phyloP scores from a whole-genome alignment of 2,797 vertebrate genomes.

The Xiphorhynchus erythropygius region DNA sequence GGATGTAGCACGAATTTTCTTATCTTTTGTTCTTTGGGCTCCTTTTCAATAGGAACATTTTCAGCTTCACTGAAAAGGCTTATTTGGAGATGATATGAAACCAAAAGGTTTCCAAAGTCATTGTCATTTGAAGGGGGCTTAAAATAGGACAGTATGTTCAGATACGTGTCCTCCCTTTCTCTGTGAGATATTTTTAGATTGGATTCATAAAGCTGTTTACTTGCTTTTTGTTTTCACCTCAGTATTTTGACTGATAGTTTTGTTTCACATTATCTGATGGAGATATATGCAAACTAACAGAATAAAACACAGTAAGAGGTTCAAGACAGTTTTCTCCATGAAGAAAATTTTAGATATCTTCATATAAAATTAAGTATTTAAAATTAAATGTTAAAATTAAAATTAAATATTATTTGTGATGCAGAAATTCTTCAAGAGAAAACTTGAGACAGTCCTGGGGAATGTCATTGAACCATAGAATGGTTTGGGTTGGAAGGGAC shows the following conservation, averaged over 20 bases:
- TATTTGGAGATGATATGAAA: not conserved
- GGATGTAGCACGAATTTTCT: not conserved
- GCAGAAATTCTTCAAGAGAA: not conserved
- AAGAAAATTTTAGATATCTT: not conserved
- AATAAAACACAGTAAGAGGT: not conserved
- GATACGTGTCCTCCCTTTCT: not conserved
- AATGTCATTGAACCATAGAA: not conserved
- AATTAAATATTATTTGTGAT: not conserved
- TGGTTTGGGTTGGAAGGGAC: not conserved
- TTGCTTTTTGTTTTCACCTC: not conserved
- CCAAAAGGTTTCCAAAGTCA: not conserved
- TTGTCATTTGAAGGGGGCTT: not conserved
- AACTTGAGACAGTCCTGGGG: accelerated
- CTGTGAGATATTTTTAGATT: not conserved
- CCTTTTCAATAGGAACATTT: not conserved
- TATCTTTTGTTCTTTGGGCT: not conserved
- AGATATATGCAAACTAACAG: not conserved
- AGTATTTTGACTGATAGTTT: not conserved
- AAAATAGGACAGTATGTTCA: not conserved
- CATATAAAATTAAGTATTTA: not conserved
- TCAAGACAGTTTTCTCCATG: not conserved
- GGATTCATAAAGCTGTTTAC: not conserved
- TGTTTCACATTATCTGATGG: not conserved
- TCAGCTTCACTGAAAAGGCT: not conserved
- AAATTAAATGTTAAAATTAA: not conserved